Evolutionary conservation across 2,888 invertebrate species (phyloP), one percentile per base, ranked within the genome.

Genomic region (Hirtodrosophila duncani): DNA sequence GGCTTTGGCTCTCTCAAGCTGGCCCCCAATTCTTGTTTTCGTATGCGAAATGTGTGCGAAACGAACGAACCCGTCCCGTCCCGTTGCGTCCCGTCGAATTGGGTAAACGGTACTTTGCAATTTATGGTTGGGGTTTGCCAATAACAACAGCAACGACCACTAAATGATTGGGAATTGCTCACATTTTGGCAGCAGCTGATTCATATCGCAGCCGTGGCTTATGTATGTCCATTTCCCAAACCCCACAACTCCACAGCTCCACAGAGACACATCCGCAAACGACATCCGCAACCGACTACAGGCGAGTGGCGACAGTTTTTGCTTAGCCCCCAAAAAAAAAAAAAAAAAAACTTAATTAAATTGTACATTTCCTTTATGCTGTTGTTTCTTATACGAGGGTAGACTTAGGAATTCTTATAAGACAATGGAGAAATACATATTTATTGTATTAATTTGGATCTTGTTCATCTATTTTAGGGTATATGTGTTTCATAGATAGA

Each of bases 61-160:
- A n/a, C n/a, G n/a, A n/a, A n/a, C n/a, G n/a, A n/a, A n/a, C n/a
- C n/a, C n/a, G n/a, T n/a, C n/a, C n/a, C 8, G 2, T 2, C n/a
- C 8, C 13, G 8, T 3, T 6, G 13, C 42, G 31, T 29, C 38
- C 18, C 16, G 50, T 34, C 39, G 39, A 58, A 53, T 24, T 30
- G 50, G 60, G 60, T 51, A 57, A 71, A 80, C 72, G 72, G 72
- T 80, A 80, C 68, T 80, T 72, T 71, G 64, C 81, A 77, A 80
- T 71, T 71, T 72, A 80, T 72, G 68, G 68, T 57, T 53, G 37
- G 36, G 30, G 34, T 33, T 57, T 48, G 24, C 46, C 30, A 24
- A 16, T 17, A 2, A 9, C 6, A 46, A 30, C 17, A 2, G 36
- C 9, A 16, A 10, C 18, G 18, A 8, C 6, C 11, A 16, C 20